These are phyloP conservation scores for Chaitophorus viminalis DNA, from an alignment of 2,888 invertebrate genomes.

Conservation along the genomic window DNA sequence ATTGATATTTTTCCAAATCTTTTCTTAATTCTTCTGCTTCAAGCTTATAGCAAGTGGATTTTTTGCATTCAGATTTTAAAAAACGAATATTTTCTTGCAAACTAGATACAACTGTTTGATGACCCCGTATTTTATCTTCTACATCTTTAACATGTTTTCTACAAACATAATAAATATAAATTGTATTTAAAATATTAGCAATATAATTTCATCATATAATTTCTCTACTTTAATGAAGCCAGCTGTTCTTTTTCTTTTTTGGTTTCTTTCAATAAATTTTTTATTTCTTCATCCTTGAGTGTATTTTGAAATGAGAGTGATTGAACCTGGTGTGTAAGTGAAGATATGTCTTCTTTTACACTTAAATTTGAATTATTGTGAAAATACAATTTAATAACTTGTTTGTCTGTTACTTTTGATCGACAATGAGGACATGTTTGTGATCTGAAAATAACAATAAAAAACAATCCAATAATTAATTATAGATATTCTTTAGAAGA, in stretches of 20 bases:
- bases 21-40: conserved; percentile 61
- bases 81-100: conserved; percentile 62
- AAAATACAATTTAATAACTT: conserved; percentile 61
- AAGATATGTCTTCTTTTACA: conserved; percentile 61
- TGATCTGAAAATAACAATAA: conserved; percentile 49
- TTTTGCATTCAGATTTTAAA: conserved; percentile 61
- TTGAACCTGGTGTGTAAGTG: conserved; percentile 62
- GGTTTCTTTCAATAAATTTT: conserved; percentile 48
- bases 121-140: conserved; percentile 58
- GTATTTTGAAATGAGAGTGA: conserved; percentile 62
- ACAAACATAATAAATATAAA: conserved; percentile 22
- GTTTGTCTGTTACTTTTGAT: conserved; percentile 58
- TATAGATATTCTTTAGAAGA: not conserved
- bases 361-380: conserved; percentile 57
- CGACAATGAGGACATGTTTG: conserved; percentile 63
- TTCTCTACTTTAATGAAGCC: conserved; percentile 56
- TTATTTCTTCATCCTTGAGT: conserved; percentile 62
- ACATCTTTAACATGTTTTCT: conserved; percentile 61
- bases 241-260: conserved; percentile 58
- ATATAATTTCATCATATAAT: not conserved
- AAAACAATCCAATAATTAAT: conserved; percentile 1
- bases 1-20: conserved; percentile 62
- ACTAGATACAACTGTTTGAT: conserved; percentile 58
- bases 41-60: conserved; percentile 46
- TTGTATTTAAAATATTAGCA: not conserved